Evolutionary conservation across 37 sponge, comb jelly and placozoan species (phyloP).

Genomic region (Ephydatia muelleri): DNA sequence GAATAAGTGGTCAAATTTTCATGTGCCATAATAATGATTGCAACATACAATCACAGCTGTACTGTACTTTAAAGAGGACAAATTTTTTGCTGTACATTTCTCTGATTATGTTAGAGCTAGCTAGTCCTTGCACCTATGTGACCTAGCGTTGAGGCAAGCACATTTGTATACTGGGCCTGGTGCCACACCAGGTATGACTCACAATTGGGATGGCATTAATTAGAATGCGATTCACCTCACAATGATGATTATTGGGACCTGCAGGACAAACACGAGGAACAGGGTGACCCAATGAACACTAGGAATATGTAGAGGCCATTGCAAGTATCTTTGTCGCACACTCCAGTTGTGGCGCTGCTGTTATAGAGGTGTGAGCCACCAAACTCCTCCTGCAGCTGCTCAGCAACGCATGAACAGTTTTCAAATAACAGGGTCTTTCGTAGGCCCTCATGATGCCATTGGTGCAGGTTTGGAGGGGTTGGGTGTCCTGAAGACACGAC

Average conservation of each 20-base stretch:
- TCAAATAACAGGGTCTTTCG: conserved; percentile 20
- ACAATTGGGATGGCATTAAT: neutral
- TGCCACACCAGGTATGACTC: too few species aligned
- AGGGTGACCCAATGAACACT: conserved; percentile 29
- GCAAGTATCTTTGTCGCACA: conserved; percentile 6
- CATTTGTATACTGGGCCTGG: too few species aligned
- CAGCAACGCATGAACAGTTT: conserved; percentile 45
- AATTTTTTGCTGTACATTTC: too few species aligned
- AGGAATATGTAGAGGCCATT: conserved; percentile 15
- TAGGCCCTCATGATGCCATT: conserved; percentile 48
- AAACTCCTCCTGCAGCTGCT: conserved; percentile 2
- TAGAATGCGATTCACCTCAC: conserved; percentile 30
- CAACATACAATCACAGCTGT: too few species aligned
- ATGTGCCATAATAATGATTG: too few species aligned
- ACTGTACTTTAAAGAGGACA: too few species aligned
- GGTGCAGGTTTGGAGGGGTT: neutral
- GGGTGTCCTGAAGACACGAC: conserved; percentile 27
- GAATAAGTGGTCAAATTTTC: too few species aligned
- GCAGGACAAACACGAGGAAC: conserved; percentile 35
- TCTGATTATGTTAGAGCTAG: neutral
- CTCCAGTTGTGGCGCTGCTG: conserved; percentile 23
- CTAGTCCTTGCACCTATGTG: too few species aligned
- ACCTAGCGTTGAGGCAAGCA: too few species aligned
- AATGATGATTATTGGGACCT: conserved; percentile 42
- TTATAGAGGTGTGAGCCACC: neutral